Percentiles rank a stretch among this genome's conserved stretches.
Evolutionary conservation across 1,140 invertebrate genomes (phyloP).

Genomic region (Atta cephalotes): DNA sequence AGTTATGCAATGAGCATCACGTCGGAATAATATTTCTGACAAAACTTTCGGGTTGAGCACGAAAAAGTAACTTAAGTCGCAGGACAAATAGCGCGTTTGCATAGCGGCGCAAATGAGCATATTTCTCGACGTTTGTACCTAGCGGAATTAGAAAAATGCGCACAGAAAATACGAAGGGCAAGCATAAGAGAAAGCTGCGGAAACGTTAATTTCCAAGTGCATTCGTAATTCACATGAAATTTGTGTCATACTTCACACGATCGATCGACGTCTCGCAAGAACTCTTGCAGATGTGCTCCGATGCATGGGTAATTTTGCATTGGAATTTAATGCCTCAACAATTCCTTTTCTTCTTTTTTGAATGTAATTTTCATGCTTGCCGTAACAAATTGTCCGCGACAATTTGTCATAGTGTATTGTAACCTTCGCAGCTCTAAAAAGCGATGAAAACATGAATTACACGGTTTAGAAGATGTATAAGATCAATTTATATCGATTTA

Average conservation of each 20-base stretch:
- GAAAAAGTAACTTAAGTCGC: slow-evolving; percentile 49
- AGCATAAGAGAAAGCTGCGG: slow-evolving; percentile 10
- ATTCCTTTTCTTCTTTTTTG: slow-evolving; percentile 6
- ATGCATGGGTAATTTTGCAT: slow-evolving; percentile 20
- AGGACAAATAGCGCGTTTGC: slow-evolving; percentile 48
- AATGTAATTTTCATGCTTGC: slow-evolving; percentile 22
- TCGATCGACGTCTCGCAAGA: slow-evolving; percentile 30
- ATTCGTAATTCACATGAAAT: slow-evolving; percentile 45
- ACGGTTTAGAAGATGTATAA: slow-evolving; percentile 12
- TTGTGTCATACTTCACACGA: slow-evolving; percentile 35
- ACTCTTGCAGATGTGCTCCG: background rate
- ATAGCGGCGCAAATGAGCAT: slow-evolving; percentile 48
- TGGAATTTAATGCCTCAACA: slow-evolving; percentile 39
- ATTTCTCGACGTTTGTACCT: slow-evolving; percentile 7
- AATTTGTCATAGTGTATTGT: background rate
- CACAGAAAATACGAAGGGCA: slow-evolving; percentile 27
- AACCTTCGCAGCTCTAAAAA: background rate
- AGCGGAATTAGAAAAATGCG: slow-evolving; percentile 48
- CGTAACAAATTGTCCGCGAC: slow-evolving; percentile 26
- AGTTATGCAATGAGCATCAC: background rate
- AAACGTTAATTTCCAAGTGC: slow-evolving; percentile 29
- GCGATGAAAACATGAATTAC: slow-evolving; percentile 18
- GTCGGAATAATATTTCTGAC: slow-evolving; percentile 20
- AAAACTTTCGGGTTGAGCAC: background rate
- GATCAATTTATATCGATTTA: slow-evolving; percentile 37